These are phyloP conservation scores for Cynocephalus volans DNA, from an alignment of 2,113 vertebrate species.

Conservation along the genomic window DNA sequence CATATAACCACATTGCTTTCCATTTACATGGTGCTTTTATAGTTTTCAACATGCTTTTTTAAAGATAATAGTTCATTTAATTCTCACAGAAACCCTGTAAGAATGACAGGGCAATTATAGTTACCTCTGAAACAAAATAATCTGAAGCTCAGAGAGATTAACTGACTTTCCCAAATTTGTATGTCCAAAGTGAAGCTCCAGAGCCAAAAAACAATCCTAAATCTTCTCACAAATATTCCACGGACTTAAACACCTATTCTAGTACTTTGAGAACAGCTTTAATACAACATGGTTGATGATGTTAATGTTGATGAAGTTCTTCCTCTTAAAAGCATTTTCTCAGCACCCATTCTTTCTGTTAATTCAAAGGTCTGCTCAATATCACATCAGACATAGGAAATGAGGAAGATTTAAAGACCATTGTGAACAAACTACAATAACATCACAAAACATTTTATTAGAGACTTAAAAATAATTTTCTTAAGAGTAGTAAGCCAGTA, in stretches of 20 bases:
- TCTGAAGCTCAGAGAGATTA: constrained; percentile 21
- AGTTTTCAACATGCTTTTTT: constrained; percentile 17
- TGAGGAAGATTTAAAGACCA: not conserved
- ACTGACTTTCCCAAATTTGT: not conserved
- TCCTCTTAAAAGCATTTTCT: constrained; percentile 34
- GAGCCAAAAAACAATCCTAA: constrained; percentile 11
- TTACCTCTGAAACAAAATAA: constrained; percentile 48
- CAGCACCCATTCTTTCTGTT: not conserved
- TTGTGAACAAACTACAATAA: not conserved
- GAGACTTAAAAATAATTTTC: constrained; percentile 33
- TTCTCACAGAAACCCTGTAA: constrained; percentile 28
- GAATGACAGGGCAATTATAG: not conserved
- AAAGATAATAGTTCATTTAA: constrained; percentile 55
- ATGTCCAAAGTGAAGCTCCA: constrained; percentile 36
- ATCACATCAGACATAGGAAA: not conserved
- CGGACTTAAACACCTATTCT: not conserved
- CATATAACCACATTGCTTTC: constrained; percentile 20
- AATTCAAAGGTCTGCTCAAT: not conserved
- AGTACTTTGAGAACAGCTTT: not conserved
- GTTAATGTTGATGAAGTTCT: not conserved
- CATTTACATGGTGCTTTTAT: not conserved
- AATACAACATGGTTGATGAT: not conserved
- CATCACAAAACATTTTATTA: constrained; percentile 41
- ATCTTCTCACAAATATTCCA: not conserved
- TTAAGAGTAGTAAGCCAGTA: not conserved